These are phyloP conservation scores for Nothocercus julius DNA, from an alignment of 2,113 vertebrate species.

Conservation along the genomic window DNA sequence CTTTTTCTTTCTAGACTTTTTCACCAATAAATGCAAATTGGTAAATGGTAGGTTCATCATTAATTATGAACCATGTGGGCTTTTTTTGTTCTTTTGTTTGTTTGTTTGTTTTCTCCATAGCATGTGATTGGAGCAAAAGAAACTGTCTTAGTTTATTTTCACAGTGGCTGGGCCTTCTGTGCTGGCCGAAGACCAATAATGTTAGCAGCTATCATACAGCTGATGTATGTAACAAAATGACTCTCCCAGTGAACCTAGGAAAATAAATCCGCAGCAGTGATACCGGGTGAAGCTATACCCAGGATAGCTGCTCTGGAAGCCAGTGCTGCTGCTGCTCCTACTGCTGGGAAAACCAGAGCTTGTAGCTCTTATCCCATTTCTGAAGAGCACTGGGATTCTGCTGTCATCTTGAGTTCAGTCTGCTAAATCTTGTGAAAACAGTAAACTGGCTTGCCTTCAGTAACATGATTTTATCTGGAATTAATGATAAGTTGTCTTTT, in stretches of 20 bases:
- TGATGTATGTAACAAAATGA: background rate
- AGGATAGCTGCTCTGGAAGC: background rate
- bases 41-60: background rate
- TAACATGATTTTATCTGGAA: background rate
- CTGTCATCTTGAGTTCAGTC: background rate
- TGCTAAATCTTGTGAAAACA: conserved; percentile 19
- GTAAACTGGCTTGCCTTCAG: conserved; percentile 18
- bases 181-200: background rate
- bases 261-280: background rate
- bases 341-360: background rate
- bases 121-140: background rate
- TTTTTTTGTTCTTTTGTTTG: too few relatives aligned
- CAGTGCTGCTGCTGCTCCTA: background rate
- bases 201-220: background rate
- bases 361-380: background rate
- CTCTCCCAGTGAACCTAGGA: accelerated
- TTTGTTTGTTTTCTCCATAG: background rate
- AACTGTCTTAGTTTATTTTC: background rate
- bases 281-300: background rate
- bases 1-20: background rate
- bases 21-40: background rate
- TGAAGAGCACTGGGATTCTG: conserved; percentile 12
- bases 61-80: too few relatives aligned
- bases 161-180: background rate
- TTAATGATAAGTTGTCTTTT: conserved; percentile 30